Conservation (phyloP, 2,797 vertebrate genomes). For the Rhincodon typus region DNA sequence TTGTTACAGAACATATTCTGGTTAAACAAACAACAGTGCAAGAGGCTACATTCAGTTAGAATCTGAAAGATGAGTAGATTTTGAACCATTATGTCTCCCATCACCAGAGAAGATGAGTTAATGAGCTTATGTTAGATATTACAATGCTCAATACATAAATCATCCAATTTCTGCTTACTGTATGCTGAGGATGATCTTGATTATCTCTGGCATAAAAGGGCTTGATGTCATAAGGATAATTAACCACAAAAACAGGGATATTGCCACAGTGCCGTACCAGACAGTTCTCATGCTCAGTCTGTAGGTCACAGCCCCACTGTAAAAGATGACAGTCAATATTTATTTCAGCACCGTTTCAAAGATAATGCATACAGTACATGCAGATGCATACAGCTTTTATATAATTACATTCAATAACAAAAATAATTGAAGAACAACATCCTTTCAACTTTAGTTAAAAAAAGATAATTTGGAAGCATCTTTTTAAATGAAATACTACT, state of each 20-base stretch:
- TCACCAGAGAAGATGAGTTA: not conserved
- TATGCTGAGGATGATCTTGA: constrained; percentile 66
- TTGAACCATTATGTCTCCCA: not conserved
- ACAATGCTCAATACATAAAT: not conserved
- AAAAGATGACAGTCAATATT: constrained; percentile 40
- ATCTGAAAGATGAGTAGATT: not conserved
- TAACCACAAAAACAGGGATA: constrained; percentile 79
- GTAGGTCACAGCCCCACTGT: constrained; percentile 91
- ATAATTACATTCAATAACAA: not conserved
- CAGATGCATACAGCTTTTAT: not conserved
- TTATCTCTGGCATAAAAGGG: constrained; percentile 95
- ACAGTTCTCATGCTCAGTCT: constrained; percentile 88
- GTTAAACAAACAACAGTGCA: not conserved
- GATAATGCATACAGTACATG: not conserved
- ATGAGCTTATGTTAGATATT: not conserved
- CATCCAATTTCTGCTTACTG: constrained; percentile 62
- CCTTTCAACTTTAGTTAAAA: not conserved
- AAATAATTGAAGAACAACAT: not conserved
- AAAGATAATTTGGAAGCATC: not conserved
- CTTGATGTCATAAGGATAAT: constrained; percentile 86
- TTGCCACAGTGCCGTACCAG: constrained; percentile 83
- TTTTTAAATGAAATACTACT: not conserved
- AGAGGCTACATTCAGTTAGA: not conserved
- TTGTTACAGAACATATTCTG: not conserved
- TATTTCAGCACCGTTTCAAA: not conserved